Base-by-base conservation (phyloP, 1,140 invertebrate genomes). In the Ips typographus region DNA sequence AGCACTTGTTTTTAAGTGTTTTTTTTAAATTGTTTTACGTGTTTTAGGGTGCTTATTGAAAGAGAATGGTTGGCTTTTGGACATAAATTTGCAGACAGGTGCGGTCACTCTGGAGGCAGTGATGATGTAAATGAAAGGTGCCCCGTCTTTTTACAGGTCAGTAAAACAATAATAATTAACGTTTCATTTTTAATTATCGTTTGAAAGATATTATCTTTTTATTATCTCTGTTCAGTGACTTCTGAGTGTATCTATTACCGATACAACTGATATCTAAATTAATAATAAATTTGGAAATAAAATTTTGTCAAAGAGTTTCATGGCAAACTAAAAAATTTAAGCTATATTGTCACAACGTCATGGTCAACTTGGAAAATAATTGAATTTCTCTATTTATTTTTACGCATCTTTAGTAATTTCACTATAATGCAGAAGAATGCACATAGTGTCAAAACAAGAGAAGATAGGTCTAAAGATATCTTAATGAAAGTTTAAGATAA, bases 41-140 rank as follows among this genome's bases (percentile, higher is more conserved):
- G 95, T 65, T 98, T 98, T 81, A 91, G 93, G 80, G 86, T 94
- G 52, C 82, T 98, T 44, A 90, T 96, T 44, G 94, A 98, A 81
- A 88, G 94, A 74, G 96, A 98, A 81, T 98, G 96, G 96, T 80
- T 98, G 6, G 93, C 94, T 76, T 98, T 96, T 83, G 96, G 96
- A 0, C 96, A 98, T 82, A 98, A 98, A 83, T 98, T 98, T 83
- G 94, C 91, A 4, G 95, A 98, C 80, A 88, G 96, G 40, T 96
- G 94, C 81, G 95, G 95, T 3, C 91, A 94, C 76, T 89, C 90
- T 8, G 87, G 91, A 22, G 88, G 89, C 37, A 86, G 85, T 1
- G 93, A 95, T 69, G 95, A 98, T 78, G 83, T 86, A 1, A 97
- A 96, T 81, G 96, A 99, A 82, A 84, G 91, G 63, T 96, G 94